Conservation (phyloP, 2,797 vertebrate species). For the Anguilla marmorata region DNA sequence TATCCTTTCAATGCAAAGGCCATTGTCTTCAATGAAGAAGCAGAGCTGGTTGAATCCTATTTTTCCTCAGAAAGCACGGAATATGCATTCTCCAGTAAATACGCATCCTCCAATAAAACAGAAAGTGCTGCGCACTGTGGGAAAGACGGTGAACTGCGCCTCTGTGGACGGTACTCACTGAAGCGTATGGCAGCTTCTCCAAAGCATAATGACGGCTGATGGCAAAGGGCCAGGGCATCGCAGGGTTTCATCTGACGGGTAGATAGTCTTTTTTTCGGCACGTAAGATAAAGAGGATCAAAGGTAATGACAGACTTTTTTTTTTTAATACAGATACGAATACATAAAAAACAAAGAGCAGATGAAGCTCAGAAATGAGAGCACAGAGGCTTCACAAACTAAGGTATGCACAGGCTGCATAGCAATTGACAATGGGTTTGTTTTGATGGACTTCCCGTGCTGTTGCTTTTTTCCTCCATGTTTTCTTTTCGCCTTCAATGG, state of each 20-base stretch:
- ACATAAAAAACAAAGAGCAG: neutral
- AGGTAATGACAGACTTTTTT: neutral
- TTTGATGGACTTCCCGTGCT: neutral
- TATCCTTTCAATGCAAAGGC: neutral
- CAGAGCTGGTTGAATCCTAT: neutral
- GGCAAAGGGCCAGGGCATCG: neutral
- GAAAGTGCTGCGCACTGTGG: neutral
- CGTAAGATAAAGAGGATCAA: slow-evolving; percentile 21
- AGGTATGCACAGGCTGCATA: neutral
- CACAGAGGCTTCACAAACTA: neutral
- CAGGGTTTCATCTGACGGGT: neutral
- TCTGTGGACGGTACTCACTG: neutral
- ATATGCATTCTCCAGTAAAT: neutral
- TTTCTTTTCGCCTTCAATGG: neutral
- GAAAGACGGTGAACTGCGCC: neutral
- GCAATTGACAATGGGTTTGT: neutral
- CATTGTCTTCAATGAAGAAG: neutral
- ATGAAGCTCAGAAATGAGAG: slow-evolving; percentile 4
- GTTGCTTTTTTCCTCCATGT: neutral
- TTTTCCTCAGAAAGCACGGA: neutral
- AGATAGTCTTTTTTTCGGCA: neutral
- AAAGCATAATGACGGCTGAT: slow-evolving; percentile 8
- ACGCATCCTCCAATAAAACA: neutral
- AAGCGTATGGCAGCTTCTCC: slow-evolving; percentile 20
- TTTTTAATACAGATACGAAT: neutral